Conservation (phyloP, 2,888 invertebrate species). For the Teleogryllus oceanicus region DNA sequence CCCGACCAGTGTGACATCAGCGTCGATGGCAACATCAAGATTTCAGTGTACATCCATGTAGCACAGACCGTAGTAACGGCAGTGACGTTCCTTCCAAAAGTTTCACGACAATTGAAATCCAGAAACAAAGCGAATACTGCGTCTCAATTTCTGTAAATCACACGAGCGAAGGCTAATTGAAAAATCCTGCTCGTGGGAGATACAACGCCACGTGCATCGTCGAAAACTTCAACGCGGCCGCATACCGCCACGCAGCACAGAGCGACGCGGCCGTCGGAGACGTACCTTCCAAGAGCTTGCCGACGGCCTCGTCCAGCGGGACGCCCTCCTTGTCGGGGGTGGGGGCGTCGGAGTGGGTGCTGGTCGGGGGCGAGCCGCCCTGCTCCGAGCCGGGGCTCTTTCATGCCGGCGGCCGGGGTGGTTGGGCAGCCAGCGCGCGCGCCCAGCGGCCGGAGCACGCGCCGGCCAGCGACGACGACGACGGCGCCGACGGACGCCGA, state of each 20-base stretch:
- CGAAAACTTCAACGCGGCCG: too few species aligned
- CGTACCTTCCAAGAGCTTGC: constrained; percentile 49
- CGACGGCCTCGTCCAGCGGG: constrained; percentile 49
- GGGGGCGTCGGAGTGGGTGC: constrained; percentile 29
- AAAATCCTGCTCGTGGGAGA: too few species aligned
- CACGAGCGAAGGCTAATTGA: neutral
- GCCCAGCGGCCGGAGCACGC: neutral
- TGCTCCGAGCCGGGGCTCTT: constrained; percentile 26
- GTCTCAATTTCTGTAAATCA: neutral
- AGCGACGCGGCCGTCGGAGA: neutral
- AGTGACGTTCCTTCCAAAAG: too few species aligned
- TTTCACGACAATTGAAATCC: too few species aligned
- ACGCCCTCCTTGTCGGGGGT: constrained; percentile 32
- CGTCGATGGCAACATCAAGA: too few species aligned
- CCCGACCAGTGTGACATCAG: too few species aligned
- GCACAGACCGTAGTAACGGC: too few species aligned
- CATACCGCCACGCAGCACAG: too few species aligned
- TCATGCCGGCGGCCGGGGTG: constrained; percentile 22
- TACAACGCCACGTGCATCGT: too few species aligned
- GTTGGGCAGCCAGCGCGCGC: constrained; percentile 1
- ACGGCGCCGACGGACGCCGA: constrained; percentile 21
- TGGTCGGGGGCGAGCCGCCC: constrained; percentile 32
- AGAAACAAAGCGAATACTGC: neutral
- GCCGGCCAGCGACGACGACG: neutral
- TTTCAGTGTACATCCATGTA: too few species aligned